Evolutionary conservation across 2,888 invertebrate species (phyloP).

Genomic region (Julus scanicus): DNA sequence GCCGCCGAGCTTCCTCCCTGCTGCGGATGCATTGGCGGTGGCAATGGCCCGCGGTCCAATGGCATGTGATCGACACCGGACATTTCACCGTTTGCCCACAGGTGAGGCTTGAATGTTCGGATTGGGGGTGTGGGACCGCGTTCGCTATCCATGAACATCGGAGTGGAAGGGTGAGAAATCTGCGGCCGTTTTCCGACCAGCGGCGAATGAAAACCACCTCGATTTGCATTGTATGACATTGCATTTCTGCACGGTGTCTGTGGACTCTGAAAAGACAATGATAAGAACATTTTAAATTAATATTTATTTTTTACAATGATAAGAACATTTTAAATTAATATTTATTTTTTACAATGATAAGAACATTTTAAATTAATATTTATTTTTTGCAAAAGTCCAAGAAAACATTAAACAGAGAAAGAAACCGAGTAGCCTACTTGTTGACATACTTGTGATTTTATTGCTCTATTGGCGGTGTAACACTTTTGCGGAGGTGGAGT

Average conservation of each 20-base stretch:
- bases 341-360: neutral
- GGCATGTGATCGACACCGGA: slow-evolving; percentile 22
- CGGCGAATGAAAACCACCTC: slow-evolving; percentile 59
- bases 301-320: neutral
- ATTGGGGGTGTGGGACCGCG: slow-evolving; percentile 59
- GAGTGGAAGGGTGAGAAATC: slow-evolving; percentile 59
- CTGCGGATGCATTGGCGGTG: slow-evolving; percentile 22
- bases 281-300: neutral
- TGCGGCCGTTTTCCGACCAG: slow-evolving; percentile 58
- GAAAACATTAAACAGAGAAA: neutral
- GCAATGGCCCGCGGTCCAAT: slow-evolving; percentile 53
- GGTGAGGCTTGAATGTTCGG: slow-evolving; percentile 57
- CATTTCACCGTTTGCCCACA: slow-evolving; percentile 54
- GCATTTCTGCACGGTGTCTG: slow-evolving; percentile 53
- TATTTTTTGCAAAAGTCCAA: neutral
- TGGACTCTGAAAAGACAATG: slow-evolving; percentile 50
- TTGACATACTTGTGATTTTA: slow-evolving; percentile 56
- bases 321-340: neutral
- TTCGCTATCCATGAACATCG: slow-evolving; percentile 57
- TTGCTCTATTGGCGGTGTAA: slow-evolving; percentile 58
- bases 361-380: neutral
- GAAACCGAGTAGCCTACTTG: slow-evolving; percentile 53
- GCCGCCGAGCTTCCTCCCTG: slow-evolving; percentile 24
- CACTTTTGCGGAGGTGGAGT: slow-evolving; percentile 59
- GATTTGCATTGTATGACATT: slow-evolving; percentile 46